Evolutionary conservation across 2,888 invertebrate species (phyloP).

Genomic region (Dasysyrphus tricinctus): DNA sequence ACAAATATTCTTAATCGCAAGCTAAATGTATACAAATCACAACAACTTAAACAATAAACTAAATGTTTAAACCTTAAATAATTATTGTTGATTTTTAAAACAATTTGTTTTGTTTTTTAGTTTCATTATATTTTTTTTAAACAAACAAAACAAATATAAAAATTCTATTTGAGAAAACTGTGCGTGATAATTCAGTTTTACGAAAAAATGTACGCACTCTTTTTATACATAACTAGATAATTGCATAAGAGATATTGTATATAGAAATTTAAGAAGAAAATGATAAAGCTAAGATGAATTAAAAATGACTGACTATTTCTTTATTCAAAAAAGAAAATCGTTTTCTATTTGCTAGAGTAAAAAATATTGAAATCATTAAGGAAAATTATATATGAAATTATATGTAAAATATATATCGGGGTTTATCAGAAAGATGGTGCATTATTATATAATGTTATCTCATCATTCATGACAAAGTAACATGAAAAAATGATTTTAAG

Average conservation of each 20-base stretch:
- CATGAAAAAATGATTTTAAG: constrained; percentile 57
- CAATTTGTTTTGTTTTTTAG: constrained; percentile 62
- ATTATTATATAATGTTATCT: constrained; percentile 73
- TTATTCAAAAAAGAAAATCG: constrained; percentile 55
- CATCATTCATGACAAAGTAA: constrained; percentile 65
- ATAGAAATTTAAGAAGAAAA: constrained; percentile 65
- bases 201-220: constrained; percentile 50
- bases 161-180: constrained; percentile 56
- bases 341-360: constrained; percentile 73
- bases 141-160: constrained; percentile 24
- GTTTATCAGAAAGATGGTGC: constrained; percentile 69
- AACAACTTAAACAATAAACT: constrained; percentile 37
- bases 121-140: constrained; percentile 46
- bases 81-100: constrained; percentile 67
- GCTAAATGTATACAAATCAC: constrained; percentile 43
- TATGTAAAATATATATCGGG: constrained; percentile 69
- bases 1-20: constrained; percentile 50
- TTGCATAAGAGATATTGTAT: constrained; percentile 74
- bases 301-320: constrained; percentile 74
- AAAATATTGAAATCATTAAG: constrained; percentile 69
- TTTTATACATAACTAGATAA: constrained; percentile 74
- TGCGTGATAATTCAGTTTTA: constrained; percentile 58
- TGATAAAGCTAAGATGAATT: constrained; percentile 71
- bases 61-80: constrained; percentile 61
- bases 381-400: constrained; percentile 54